Evolutionary conservation across 2,113 vertebrate genomes (phyloP).

Genomic region (Microtus ochrogaster): DNA sequence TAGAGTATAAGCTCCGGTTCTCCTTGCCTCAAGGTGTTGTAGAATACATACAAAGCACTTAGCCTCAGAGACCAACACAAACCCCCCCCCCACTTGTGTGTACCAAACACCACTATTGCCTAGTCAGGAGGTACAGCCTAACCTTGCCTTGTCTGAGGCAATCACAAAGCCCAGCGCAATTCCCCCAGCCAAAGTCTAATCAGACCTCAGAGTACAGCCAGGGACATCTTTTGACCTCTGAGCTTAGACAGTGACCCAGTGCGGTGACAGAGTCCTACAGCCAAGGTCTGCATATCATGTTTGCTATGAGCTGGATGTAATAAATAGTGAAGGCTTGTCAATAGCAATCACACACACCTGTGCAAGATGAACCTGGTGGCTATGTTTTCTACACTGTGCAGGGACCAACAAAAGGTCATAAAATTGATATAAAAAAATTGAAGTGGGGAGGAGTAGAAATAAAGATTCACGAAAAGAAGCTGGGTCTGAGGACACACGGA

Average conservation of each 20-base stretch:
- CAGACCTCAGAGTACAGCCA: background rate
- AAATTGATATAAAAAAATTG: background rate
- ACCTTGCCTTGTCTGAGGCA: background rate
- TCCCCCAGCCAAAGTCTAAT: background rate
- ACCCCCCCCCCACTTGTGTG: fast-evolving
- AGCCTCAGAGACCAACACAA: background rate
- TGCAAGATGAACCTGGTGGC: too few species aligned
- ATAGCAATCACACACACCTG: background rate
- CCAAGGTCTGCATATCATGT: background rate
- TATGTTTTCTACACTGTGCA: background rate
- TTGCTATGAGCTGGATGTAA: background rate
- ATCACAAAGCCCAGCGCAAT: background rate
- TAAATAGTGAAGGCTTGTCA: background rate
- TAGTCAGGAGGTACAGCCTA: background rate
- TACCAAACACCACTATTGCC: background rate
- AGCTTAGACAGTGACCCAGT: background rate
- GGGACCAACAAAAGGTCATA: background rate
- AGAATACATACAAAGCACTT: background rate
- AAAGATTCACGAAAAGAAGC: background rate
- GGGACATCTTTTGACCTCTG: background rate
- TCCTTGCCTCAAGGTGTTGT: background rate
- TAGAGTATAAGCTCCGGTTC: background rate
- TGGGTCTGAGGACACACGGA: background rate
- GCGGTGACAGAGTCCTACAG: background rate
- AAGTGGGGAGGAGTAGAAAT: background rate